phyloP scores from a whole-genome alignment of 1,140 invertebrate genomes.

The Drosophila bipectinata region DNA sequence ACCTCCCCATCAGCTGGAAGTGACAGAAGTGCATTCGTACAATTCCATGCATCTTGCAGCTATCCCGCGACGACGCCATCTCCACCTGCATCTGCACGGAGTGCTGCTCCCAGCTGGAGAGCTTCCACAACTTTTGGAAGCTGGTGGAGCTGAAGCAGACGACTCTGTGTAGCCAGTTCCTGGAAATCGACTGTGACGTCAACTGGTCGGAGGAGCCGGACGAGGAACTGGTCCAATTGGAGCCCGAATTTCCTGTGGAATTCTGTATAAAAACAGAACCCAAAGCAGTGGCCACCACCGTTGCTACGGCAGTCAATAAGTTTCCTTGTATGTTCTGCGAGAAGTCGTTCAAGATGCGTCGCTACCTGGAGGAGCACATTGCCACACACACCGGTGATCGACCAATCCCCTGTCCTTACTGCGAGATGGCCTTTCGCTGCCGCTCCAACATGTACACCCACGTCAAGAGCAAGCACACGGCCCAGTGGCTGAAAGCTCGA shows the following conservation, averaged over 20 bases:
- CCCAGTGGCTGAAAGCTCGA: slow-evolving; percentile 65
- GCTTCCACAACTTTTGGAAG: slow-evolving; percentile 75
- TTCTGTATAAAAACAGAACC: slow-evolving; percentile 14
- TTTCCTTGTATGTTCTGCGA: slow-evolving; percentile 75
- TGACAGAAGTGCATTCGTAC: too few species aligned
- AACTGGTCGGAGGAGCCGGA: slow-evolving; percentile 66
- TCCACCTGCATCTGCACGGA: slow-evolving; percentile 72
- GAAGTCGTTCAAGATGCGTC: slow-evolving; percentile 72
- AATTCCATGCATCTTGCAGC: slow-evolving; percentile 26
- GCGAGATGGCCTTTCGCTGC: slow-evolving; percentile 74
- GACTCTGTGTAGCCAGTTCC: slow-evolving; percentile 71
- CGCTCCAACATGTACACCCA: slow-evolving; percentile 84
- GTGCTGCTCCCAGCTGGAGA: slow-evolving; percentile 66
- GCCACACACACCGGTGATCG: slow-evolving; percentile 81
- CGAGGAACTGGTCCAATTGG: slow-evolving; percentile 14
- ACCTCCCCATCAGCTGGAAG: not conserved
- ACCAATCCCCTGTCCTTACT: slow-evolving; percentile 78
- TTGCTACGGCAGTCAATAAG: slow-evolving; percentile 43
- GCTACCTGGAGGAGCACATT: slow-evolving; percentile 78
- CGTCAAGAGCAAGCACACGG: slow-evolving; percentile 73
- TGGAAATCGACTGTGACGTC: slow-evolving; percentile 73
- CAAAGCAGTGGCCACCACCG: slow-evolving; percentile 5
- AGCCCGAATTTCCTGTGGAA: slow-evolving; percentile 25
- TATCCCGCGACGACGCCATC: slow-evolving; percentile 72
- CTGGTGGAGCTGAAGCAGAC: slow-evolving; percentile 73